Evolutionary conservation across 1,140 invertebrate species (phyloP).

Genomic region (Drosophila gunungcola): DNA sequence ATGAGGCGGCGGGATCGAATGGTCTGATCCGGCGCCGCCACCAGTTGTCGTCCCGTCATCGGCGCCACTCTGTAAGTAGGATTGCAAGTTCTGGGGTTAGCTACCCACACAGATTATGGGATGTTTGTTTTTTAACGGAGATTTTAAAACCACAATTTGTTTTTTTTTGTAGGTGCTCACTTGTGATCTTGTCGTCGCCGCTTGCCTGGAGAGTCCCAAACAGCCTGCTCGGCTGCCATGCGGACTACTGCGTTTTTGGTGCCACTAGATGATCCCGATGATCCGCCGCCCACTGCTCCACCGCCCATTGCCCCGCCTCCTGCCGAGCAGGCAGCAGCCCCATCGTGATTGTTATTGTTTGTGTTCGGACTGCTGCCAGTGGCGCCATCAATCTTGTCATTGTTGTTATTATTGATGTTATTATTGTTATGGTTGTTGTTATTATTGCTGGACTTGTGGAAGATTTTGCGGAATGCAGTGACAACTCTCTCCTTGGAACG

Average conservation of each 20-base stretch:
- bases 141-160: neutral
- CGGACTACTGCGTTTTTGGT: conserved; percentile 64
- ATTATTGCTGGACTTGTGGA: conserved; percentile 87
- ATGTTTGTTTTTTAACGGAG: neutral
- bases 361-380: conserved; percentile 33
- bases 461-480: conserved; percentile 91
- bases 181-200: conserved; percentile 77
- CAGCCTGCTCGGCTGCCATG: conserved; percentile 56
- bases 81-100: neutral
- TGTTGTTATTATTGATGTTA: conserved; percentile 86
- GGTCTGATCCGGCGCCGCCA: conserved; percentile 85
- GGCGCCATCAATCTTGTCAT: conserved; percentile 86
- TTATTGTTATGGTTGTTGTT: conserved; percentile 80
- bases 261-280: conserved; percentile 4
- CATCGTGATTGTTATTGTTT: conserved; percentile 62
- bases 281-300: neutral
- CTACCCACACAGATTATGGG: neutral
- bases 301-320: conserved; percentile 15
- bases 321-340: conserved; percentile 13
- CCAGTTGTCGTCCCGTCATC: conserved; percentile 35
- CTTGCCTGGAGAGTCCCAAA: conserved; percentile 77
- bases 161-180: conserved; percentile 27
- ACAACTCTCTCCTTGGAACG: conserved; percentile 90
- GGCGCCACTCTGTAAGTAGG: conserved; percentile 57
- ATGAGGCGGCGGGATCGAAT: conserved; percentile 92